Conservation (phyloP, 2,797 vertebrate species). For the Rhinophrynus dorsalis region DNA sequence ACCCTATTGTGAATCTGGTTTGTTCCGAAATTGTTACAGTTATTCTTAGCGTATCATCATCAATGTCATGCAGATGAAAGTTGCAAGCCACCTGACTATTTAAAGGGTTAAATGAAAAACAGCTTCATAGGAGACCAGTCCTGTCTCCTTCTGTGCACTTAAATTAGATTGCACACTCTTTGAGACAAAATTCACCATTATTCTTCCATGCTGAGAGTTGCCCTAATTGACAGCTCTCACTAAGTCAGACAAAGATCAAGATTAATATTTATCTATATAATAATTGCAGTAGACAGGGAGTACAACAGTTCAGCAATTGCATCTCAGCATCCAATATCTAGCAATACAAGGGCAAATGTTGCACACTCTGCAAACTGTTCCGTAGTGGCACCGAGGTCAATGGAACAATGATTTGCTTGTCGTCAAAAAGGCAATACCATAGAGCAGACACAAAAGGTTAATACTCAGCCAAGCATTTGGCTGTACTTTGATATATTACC, state of each 20-base stretch:
- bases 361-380: conserved; percentile 33
- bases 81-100: too few relatives aligned
- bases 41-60: too few relatives aligned
- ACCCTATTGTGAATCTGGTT: too few relatives aligned
- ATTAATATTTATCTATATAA: conserved; percentile 45
- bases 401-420: conserved; percentile 41
- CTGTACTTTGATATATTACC: not conserved
- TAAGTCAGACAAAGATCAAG: conserved; percentile 36
- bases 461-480: not conserved
- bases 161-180: conserved; percentile 35
- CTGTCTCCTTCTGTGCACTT: not conserved
- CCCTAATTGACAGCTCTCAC: conserved; percentile 31
- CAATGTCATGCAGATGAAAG: too few relatives aligned
- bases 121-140: too few relatives aligned
- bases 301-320: conserved; percentile 20
- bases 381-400: conserved; percentile 35
- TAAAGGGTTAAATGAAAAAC: too few relatives aligned
- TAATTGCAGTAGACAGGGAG: conserved; percentile 40
- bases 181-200: conserved; percentile 23
- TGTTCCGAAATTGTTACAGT: too few relatives aligned
- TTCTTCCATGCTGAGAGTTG: conserved; percentile 31
- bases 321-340: conserved; percentile 16
- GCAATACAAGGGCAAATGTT: conserved; percentile 40
- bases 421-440: conserved; percentile 35
- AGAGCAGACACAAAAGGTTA: conserved; percentile 1